Percentiles rank a stretch among this genome's conserved stretches.
Conservation (phyloP, 2,797 vertebrate species). For the Chiloscyllium punctatum region DNA sequence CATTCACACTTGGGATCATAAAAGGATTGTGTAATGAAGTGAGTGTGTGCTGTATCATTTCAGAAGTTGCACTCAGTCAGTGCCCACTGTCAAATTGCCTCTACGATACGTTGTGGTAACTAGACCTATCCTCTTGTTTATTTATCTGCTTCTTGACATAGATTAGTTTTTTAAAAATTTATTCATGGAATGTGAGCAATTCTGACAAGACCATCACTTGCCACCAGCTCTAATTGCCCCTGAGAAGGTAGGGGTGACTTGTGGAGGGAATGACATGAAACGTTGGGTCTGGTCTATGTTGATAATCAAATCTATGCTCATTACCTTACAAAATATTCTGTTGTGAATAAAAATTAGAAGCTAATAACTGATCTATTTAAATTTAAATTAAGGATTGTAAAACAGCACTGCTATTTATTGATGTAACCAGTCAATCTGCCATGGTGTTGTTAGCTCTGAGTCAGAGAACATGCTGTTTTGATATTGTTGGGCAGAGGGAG, state of each 20-base stretch:
- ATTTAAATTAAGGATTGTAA: slow-evolving; percentile 24
- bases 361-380: slow-evolving; percentile 31
- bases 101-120: not conserved
- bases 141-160: not conserved
- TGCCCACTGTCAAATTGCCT: not conserved
- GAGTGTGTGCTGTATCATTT: not conserved
- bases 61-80: not conserved
- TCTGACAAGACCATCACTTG: not conserved
- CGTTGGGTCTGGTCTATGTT: not conserved
- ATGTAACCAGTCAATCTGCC: not conserved
- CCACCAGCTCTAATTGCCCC: not conserved
- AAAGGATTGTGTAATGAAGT: not conserved
- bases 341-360: slow-evolving; percentile 16
- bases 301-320: not conserved
- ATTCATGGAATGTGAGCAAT: not conserved
- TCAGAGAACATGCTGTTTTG: not conserved
- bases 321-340: not conserved
- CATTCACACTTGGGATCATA: not conserved
- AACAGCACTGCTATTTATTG: not conserved
- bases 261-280: not conserved
- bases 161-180: not conserved
- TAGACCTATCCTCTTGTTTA: not conserved
- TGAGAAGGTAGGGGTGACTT: not conserved
- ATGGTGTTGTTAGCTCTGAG: not conserved
- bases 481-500: not conserved